Evolutionary conservation across 2,797 vertebrate species (phyloP), one percentile per base, ranked within the genome.

Genomic region (Ctenosaura bakeri): DNA sequence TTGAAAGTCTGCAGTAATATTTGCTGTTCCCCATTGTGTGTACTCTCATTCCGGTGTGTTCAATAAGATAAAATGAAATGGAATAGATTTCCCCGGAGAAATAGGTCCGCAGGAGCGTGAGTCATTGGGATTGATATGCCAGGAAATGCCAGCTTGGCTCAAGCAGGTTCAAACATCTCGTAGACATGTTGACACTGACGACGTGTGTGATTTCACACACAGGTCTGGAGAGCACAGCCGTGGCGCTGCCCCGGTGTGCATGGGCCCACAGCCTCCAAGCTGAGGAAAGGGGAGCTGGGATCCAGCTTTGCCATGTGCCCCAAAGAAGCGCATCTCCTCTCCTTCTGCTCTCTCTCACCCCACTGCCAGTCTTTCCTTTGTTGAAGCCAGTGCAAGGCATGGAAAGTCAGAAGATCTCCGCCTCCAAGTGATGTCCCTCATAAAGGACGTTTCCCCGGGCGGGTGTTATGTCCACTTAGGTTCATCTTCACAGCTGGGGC

Each of bases 361-460:
- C 5, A 89, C 90, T 94, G 93, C 62, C 95, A 85, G 0, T 93
- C 90, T 91, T 2, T 42, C 85, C 54, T 91, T 94, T 62, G 35
- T 94, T 94, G 94, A 71, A 89, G 56, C 80, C 2, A 0, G 73
- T 91, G 91, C 90, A 35, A 20, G 0, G 0, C 89, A 92, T 90
- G 74, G 93, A 93, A 86, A 95, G 93, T 92, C 85, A 88, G 90
- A 88, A 94, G 93, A 88, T 94, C 83, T 94, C 93, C 86, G 92
- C 92, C 88, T 82, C 94, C 35, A 0, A 89, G 85, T 74, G 22
- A 92, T 90, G 90, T 0, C 90, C 90, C 89, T 91, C 35, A 0
- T 6, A 87, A 89, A 79, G 35, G 92, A 13, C 0, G 0, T 42
- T 91, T 82, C 91, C 92, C 86, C 1, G 54, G 64, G 3, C 2